phyloP scores from a whole-genome alignment of 1,140 invertebrate species.

The Acyrthosiphon pisum region DNA sequence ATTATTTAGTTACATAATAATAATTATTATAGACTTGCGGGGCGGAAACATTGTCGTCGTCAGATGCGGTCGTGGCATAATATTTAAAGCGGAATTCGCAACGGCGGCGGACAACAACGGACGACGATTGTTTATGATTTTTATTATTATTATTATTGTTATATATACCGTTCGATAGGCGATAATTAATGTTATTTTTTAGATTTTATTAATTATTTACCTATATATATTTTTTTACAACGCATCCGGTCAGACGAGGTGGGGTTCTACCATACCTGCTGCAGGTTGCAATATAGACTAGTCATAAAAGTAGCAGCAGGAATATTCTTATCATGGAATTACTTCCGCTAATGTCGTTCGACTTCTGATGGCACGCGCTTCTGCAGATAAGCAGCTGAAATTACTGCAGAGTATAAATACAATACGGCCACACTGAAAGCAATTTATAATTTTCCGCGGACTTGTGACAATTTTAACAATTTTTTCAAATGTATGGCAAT shows the following conservation, averaged over 20 bases:
- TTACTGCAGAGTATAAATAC: not conserved
- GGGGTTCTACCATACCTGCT: not conserved
- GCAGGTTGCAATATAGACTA: not conserved
- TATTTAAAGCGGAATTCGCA: not conserved
- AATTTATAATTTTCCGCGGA: not conserved
- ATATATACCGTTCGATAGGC: not conserved
- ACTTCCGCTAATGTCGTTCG: not conserved
- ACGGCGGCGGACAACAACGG: slow-evolving; percentile 25
- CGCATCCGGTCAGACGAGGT: not conserved
- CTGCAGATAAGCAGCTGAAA: not conserved
- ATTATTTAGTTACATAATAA: not conserved
- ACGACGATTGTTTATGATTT: slow-evolving; percentile 13
- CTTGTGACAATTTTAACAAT: not conserved
- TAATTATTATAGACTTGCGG: not conserved
- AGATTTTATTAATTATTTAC: not conserved
- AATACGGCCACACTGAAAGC: not conserved
- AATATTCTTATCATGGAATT: slow-evolving; percentile 9
- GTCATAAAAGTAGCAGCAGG: not conserved
- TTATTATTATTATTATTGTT: not conserved
- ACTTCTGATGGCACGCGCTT: not conserved
- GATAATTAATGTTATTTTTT: slow-evolving; percentile 20
- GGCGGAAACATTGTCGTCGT: not conserved
- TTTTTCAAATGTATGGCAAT: not conserved
- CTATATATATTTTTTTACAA: not conserved
- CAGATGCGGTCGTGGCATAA: not conserved